Conservation (phyloP, 2,797 vertebrate genomes). For the Chlorospingus semifuscus region DNA sequence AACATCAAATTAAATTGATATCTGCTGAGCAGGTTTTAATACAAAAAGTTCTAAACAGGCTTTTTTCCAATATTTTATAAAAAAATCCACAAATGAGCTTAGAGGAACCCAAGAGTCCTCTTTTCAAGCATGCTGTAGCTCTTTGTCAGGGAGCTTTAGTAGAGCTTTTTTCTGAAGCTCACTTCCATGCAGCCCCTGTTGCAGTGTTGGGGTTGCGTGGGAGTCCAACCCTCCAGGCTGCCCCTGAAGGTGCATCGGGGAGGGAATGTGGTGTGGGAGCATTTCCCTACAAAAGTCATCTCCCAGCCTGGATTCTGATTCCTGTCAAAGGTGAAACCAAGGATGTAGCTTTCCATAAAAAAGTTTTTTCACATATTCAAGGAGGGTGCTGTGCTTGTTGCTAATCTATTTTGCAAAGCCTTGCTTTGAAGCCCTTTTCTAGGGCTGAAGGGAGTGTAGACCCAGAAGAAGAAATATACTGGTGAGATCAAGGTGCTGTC, state of each 20-base stretch:
- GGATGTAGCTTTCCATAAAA: neutral
- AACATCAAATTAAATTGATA: conserved; percentile 60
- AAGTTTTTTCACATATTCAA: rapidly evolving
- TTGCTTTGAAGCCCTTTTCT: neutral
- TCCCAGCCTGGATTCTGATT: neutral
- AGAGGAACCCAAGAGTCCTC: neutral
- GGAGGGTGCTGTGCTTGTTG: neutral
- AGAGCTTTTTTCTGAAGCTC: neutral
- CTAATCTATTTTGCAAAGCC: neutral
- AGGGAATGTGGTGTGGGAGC: neutral
- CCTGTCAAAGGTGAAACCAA: neutral
- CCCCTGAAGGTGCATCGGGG: neutral
- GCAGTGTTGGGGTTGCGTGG: rapidly evolving
- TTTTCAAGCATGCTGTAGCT: neutral
- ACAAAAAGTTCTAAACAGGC: neutral
- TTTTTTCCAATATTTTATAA: neutral
- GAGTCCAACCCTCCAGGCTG: neutral
- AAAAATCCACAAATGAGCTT: neutral
- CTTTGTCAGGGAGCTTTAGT: neutral
- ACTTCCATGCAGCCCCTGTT: neutral
- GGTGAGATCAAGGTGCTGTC: neutral
- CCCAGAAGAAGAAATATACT: rapidly evolving
- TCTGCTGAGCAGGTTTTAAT: conserved; percentile 20
- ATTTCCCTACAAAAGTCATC: neutral
- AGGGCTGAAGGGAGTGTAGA: rapidly evolving